These are phyloP conservation scores for Musca vetustissima DNA, from an alignment of 1,140 invertebrate species.

Conservation along the genomic window DNA sequence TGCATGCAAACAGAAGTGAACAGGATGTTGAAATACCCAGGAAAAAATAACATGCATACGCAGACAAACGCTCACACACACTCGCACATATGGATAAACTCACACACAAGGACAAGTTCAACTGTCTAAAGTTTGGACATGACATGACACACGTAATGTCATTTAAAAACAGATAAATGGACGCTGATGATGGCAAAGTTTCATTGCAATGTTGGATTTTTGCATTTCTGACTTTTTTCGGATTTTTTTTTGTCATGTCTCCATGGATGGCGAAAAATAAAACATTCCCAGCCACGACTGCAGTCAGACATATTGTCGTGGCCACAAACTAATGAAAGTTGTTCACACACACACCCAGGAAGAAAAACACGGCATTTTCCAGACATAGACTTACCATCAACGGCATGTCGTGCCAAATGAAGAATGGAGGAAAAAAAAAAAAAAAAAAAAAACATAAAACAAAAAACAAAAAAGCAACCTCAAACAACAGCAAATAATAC, in stretches of 20 bases:
- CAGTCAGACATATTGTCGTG: slow-evolving; percentile 11
- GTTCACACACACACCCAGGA: background rate
- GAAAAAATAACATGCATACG: too few species aligned
- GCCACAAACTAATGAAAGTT: background rate
- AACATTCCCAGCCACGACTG: background rate
- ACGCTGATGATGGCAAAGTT: too few species aligned
- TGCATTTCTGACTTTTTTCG: background rate
- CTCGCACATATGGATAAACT: too few species aligned
- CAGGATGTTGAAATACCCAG: too few species aligned
- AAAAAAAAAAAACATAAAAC: too few species aligned
- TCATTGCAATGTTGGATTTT: background rate
- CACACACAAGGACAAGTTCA: background rate
- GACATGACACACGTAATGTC: slow-evolving; percentile 14
- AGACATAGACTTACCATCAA: background rate
- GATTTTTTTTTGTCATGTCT: background rate
- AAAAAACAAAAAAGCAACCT: too few species aligned
- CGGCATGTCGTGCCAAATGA: too few species aligned
- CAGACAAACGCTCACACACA: too few species aligned
- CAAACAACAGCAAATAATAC: too few species aligned
- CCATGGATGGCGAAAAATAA: too few species aligned
- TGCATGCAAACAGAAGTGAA: too few species aligned
- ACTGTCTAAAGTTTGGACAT: background rate
- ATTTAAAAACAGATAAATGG: slow-evolving; percentile 11
- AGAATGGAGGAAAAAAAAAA: too few species aligned
- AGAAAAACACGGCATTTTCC: background rate